Evolutionary conservation across 2,113 vertebrate genomes (phyloP).

Genomic region (Tylochromis polylepis): DNA sequence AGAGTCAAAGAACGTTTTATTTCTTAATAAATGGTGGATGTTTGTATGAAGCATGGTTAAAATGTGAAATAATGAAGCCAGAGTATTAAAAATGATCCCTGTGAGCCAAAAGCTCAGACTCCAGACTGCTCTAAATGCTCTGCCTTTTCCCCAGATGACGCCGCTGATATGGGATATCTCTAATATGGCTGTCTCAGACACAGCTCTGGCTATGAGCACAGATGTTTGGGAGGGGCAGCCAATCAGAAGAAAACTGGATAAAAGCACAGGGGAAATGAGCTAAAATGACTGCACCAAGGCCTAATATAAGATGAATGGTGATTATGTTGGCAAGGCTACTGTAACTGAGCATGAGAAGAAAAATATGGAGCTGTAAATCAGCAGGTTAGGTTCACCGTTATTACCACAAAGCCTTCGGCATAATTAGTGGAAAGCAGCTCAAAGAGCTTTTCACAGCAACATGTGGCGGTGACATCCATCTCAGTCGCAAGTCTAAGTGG

Average conservation of each 20-base stretch:
- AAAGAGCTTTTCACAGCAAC: neutral
- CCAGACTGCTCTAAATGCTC: neutral
- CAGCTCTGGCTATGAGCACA: neutral
- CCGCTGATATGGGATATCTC: neutral
- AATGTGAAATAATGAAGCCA: neutral
- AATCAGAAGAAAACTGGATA: neutral
- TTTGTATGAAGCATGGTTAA: neutral
- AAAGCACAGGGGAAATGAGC: accelerated
- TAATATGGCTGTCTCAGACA: neutral
- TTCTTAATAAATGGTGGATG: neutral
- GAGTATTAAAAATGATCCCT: neutral
- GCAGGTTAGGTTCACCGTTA: neutral
- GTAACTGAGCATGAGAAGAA: neutral
- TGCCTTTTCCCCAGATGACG: neutral
- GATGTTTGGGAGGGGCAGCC: neutral
- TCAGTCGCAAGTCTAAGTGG: neutral
- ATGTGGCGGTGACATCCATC: neutral
- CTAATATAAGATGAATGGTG: neutral
- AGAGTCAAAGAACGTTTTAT: neutral
- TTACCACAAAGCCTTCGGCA: neutral
- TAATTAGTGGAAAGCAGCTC: neutral
- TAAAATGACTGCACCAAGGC: neutral
- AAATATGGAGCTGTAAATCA: neutral
- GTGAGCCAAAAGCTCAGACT: neutral
- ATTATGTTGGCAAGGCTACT: neutral